phyloP scores from a whole-genome alignment of 2,113 vertebrate species.

The Marmota monax region DNA sequence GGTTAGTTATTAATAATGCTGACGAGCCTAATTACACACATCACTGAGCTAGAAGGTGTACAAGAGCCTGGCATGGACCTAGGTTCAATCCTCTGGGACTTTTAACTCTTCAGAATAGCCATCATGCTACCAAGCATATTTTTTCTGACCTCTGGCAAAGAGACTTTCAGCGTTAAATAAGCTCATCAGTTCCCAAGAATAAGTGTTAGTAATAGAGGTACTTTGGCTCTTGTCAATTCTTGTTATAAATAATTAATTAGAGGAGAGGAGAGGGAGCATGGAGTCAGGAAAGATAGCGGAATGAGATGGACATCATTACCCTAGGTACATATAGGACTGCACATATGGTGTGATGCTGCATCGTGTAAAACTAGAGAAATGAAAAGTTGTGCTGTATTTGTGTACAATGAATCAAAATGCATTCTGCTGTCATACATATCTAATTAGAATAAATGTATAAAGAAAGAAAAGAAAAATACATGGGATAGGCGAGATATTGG shows the following conservation, averaged over 20 bases:
- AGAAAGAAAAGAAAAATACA: background rate
- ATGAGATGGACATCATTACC: too few relatives aligned
- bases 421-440: too few relatives aligned
- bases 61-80: background rate
- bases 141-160: slow-evolving; percentile 54
- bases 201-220: slow-evolving; percentile 22
- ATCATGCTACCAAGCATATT: background rate
- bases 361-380: too few relatives aligned
- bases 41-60: background rate
- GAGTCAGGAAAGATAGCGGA: too few relatives aligned
- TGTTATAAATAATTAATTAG: background rate
- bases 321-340: too few relatives aligned
- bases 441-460: too few relatives aligned
- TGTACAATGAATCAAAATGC: too few relatives aligned
- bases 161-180: slow-evolving; percentile 36
- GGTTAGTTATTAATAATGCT: background rate
- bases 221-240: slow-evolving; percentile 2
- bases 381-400: too few relatives aligned
- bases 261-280: too few relatives aligned
- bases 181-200: slow-evolving; percentile 32
- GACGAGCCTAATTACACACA: background rate
- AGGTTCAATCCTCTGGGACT: background rate
- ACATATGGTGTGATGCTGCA: too few relatives aligned
- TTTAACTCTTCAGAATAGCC: slow-evolving; percentile 37
- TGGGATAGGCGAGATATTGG: background rate